These are phyloP conservation scores for Gallinago solitaria DNA, from an alignment of 2,797 vertebrate species.

Conservation along the genomic window DNA sequence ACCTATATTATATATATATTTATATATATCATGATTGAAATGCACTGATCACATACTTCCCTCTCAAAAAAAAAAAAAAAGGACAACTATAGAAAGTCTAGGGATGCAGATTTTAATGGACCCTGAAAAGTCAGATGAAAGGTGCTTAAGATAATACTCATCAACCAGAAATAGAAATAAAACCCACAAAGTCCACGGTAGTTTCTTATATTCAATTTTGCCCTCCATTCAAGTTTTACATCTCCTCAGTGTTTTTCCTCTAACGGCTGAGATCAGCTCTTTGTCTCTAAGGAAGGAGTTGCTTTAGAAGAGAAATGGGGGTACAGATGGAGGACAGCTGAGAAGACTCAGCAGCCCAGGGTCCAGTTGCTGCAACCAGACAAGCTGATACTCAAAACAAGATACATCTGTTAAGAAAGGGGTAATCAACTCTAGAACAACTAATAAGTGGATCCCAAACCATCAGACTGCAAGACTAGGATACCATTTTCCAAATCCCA, in stretches of 20 bases:
- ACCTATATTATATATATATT: background rate
- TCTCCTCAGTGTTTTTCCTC: background rate
- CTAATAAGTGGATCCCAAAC: background rate
- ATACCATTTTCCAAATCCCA: background rate
- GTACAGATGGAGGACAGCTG: fast-evolving
- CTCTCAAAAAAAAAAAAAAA: background rate
- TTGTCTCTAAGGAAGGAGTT: background rate
- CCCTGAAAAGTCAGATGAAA: background rate
- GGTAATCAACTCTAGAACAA: background rate
- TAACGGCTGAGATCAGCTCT: background rate
- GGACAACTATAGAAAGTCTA: background rate
- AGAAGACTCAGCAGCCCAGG: background rate
- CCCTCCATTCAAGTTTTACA: background rate
- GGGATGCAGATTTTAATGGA: background rate
- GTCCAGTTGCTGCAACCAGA: background rate
- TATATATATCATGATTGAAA: background rate
- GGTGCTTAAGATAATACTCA: background rate
- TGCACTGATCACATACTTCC: background rate
- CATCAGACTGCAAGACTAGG: background rate
- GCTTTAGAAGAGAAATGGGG: background rate
- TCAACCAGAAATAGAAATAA: background rate
- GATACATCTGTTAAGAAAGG: background rate
- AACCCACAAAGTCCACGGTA: background rate
- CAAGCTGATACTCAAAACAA: background rate
- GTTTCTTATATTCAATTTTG: background rate